phyloP scores from a whole-genome alignment of 2,888 invertebrate species.

The Macrosoma leucophasiata region DNA sequence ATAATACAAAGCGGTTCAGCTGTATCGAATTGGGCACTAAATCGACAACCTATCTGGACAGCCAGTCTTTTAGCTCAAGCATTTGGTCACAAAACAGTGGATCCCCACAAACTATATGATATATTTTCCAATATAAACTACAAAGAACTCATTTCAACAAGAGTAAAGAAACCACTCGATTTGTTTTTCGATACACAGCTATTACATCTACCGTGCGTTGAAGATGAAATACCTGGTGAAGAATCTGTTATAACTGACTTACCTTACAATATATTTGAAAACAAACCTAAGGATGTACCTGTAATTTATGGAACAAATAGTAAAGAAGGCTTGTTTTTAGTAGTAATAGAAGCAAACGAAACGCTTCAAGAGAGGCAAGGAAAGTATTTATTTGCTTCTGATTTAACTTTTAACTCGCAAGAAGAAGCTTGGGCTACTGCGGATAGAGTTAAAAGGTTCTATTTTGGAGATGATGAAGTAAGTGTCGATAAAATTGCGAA shows the following conservation, averaged over 20 bases:
- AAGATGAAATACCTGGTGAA: slow-evolving; percentile 43
- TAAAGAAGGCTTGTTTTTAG: slow-evolving; percentile 49
- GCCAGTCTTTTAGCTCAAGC: slow-evolving; percentile 53
- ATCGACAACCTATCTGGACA: slow-evolving; percentile 49
- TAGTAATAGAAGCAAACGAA: slow-evolving; percentile 33
- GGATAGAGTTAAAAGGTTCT: slow-evolving; percentile 48
- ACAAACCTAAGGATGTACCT: slow-evolving; percentile 35
- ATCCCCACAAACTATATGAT: slow-evolving; percentile 51
- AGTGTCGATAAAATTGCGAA: slow-evolving; percentile 49
- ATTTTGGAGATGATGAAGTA: slow-evolving; percentile 59
- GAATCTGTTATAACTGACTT: slow-evolving; percentile 51
- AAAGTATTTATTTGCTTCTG: slow-evolving; percentile 55
- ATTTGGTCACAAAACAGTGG: slow-evolving; percentile 43
- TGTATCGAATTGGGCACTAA: slow-evolving; percentile 53
- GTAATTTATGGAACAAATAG: slow-evolving; percentile 44
- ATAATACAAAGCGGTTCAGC: slow-evolving; percentile 61
- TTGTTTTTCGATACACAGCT: slow-evolving; percentile 56
- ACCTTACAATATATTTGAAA: slow-evolving; percentile 49
- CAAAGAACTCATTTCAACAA: slow-evolving; percentile 38
- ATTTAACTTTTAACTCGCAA: slow-evolving; percentile 47
- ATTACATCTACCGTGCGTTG: slow-evolving; percentile 56
- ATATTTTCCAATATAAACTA: slow-evolving; percentile 44
- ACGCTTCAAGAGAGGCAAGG: slow-evolving; percentile 38
- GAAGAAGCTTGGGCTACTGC: slow-evolving; percentile 39
- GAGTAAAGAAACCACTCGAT: slow-evolving; percentile 42